Evolutionary conservation across 2,888 invertebrate species (phyloP).

Genomic region (Psylliodes chrysocephalus): DNA sequence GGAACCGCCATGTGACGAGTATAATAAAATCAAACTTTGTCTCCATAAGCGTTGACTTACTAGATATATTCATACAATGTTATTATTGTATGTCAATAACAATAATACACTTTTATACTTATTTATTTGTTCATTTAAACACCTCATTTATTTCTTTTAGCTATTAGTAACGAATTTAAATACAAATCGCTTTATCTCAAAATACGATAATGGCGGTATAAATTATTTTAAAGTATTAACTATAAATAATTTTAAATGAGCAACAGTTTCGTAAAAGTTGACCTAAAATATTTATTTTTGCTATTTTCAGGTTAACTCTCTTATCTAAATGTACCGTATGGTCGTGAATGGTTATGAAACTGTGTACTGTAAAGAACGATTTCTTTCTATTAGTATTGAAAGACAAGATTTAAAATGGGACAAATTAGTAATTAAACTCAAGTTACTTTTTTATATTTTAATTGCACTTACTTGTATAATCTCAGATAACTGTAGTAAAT

Average conservation of each 20-base stretch:
- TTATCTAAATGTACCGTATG: conserved; percentile 13
- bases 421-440: conserved; percentile 18
- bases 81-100: too few relatives aligned
- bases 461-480: conserved; percentile 19
- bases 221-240: background rate
- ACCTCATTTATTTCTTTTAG: too few relatives aligned
- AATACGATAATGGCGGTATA: background rate
- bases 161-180: too few relatives aligned
- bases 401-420: conserved; percentile 10
- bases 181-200: background rate
- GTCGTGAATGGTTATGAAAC: conserved; percentile 10
- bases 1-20: too few relatives aligned
- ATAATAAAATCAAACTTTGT: too few relatives aligned
- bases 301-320: background rate
- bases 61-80: too few relatives aligned
- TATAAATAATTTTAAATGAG: background rate
- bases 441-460: conserved; percentile 15
- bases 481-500: conserved; percentile 14
- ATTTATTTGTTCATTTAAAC: too few relatives aligned
- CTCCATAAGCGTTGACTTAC: too few relatives aligned
- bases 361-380: conserved; percentile 18
- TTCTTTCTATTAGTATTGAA: conserved; percentile 9
- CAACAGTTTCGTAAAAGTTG: conserved; percentile 1
- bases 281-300: background rate
- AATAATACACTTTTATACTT: too few relatives aligned